These are phyloP conservation scores for Dicyrtomina minuta DNA, from an alignment of 2,888 invertebrate genomes.

Conservation along the genomic window DNA sequence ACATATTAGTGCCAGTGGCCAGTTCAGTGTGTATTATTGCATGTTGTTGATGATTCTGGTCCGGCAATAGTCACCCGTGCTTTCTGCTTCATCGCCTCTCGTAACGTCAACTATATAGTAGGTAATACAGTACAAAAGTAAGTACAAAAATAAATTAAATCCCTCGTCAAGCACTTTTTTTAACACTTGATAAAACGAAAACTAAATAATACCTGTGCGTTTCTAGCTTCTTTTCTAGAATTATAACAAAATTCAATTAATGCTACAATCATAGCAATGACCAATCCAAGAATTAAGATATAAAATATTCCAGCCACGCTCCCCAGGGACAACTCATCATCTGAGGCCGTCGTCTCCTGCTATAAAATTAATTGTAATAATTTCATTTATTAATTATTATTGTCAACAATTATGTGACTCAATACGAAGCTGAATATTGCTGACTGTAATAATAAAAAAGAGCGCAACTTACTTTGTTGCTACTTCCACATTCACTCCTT, in stretches of 20 bases:
- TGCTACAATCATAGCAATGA: slow-evolving; percentile 87
- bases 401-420: background rate
- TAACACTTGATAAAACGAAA: no score
- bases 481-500: slow-evolving; percentile 70
- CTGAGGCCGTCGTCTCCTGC: slow-evolving; percentile 57
- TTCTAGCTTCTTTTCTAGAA: slow-evolving; percentile 74
- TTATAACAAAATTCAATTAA: slow-evolving; percentile 94
- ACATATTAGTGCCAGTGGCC: background rate
- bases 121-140: background rate
- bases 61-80: slow-evolving; percentile 78
- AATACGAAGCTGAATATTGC: no score
- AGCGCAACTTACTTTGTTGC: slow-evolving; percentile 60
- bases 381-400: background rate
- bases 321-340: slow-evolving; percentile 83
- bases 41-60: background rate
- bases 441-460: background rate
- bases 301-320: slow-evolving; percentile 99
- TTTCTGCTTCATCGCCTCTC: slow-evolving; percentile 84
- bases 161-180: no score
- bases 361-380: slow-evolving; percentile 13
- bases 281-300: slow-evolving; percentile 91
- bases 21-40: slow-evolving; percentile 1
- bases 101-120: slow-evolving; percentile 66
- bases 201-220: slow-evolving; percentile 72
- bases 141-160: no score